Evolutionary conservation across 2,113 vertebrate species (phyloP).

Genomic region (Seriola quinqueradiata): DNA sequence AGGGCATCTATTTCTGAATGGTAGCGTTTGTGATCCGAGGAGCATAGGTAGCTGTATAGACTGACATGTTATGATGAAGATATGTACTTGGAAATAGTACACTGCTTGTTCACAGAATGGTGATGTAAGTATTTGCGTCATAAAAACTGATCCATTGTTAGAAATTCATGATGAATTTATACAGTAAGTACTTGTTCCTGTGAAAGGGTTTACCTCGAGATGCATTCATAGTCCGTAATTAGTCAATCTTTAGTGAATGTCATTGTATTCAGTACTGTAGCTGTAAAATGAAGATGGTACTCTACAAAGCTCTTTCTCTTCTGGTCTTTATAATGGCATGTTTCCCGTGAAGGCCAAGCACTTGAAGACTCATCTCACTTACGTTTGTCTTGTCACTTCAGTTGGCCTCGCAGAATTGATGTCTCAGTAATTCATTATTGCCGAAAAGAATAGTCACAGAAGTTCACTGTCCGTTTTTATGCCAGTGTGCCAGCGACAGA

Average conservation of each 20-base stretch:
- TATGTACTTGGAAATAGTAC: background rate
- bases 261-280: background rate
- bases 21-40: background rate
- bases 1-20: background rate
- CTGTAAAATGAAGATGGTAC: slow-evolving; percentile 26
- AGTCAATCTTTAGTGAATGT: slow-evolving; percentile 3
- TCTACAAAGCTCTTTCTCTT: slow-evolving; percentile 25
- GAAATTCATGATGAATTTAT: slow-evolving; percentile 4
- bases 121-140: background rate
- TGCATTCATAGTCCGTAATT: slow-evolving; percentile 12
- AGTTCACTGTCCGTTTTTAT: background rate
- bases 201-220: background rate
- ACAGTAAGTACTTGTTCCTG: background rate
- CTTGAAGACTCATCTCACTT: slow-evolving; percentile 3
- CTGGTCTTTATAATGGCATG: slow-evolving; percentile 31
- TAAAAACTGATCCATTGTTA: background rate
- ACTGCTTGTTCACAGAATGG: background rate
- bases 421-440: slow-evolving; percentile 36
- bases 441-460: background rate
- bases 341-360: slow-evolving; percentile 18
- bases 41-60: background rate
- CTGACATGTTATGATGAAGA: background rate
- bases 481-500: too few species aligned
- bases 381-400: slow-evolving; percentile 16
- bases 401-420: slow-evolving; percentile 37